Conservation (phyloP, 2,888 invertebrate species). For the Mesochorus sp. region DNA sequence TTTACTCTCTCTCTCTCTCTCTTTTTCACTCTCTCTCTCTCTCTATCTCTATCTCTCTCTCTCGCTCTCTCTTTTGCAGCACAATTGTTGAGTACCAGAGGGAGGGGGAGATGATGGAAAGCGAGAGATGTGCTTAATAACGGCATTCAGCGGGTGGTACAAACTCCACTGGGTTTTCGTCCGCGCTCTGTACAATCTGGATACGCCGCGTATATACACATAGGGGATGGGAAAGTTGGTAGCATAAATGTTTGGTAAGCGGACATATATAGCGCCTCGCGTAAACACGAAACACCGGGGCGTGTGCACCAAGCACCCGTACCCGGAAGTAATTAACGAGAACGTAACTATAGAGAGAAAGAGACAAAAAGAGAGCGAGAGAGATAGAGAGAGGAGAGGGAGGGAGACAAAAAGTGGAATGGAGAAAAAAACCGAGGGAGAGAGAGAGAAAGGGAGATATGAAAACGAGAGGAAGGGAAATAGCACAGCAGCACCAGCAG, state of each 20-base stretch:
- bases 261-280: conserved; percentile 29
- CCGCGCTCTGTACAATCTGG: not conserved
- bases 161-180: conserved; percentile 7
- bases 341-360: conserved; percentile 57
- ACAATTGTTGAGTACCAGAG: not conserved
- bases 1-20: too few species aligned
- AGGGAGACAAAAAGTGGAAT: conserved; percentile 42
- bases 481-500: not conserved
- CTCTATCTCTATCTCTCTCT: too few species aligned
- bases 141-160: conserved; percentile 3
- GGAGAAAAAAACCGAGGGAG: conserved; percentile 13
- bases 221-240: conserved; percentile 9
- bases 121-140: conserved; percentile 28
- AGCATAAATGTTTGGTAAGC: conserved; percentile 55
- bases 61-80: too few species aligned
- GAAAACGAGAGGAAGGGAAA: not conserved
- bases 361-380: conserved; percentile 14
- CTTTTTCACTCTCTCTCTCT: too few species aligned
- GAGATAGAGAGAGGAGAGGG: conserved; percentile 40
- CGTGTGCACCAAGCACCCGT: conserved; percentile 18
- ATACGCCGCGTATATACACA: not conserved
- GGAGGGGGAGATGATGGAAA: not conserved
- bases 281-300: conserved; percentile 40
- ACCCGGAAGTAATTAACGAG: conserved; percentile 61
- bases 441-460: conserved; percentile 4